Base-by-base conservation (phyloP, 1,140 invertebrate species). In the Polypedilum pembai region DNA sequence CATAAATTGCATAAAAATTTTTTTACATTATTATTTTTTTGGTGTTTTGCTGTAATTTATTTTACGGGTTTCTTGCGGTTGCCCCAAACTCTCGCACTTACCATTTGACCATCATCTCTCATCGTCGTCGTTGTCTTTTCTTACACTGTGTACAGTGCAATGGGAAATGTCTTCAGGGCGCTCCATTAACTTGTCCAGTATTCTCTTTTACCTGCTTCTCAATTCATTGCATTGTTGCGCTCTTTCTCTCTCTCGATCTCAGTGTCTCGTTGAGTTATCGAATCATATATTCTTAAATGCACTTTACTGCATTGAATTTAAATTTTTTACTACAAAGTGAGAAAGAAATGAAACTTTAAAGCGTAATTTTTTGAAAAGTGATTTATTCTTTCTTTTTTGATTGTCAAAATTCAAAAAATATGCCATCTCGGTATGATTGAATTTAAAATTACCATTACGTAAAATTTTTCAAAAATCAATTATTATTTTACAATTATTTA, bases 161-260 rank as follows among this genome's bases (percentile, higher is more conserved):
- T 69, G 65, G 65, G 65, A 69, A 69, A 69, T 69, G 65, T 18
- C 65, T 69, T 18, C 17, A 69, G 65, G 65, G 65, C 45, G 65
- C 65, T 69, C 65, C 65, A 69, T 69, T 69, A 69, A 69, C 65
- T 69, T 69, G 45, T 56, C 45, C 45, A n/a, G 45, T n/a, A n/a
- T 21, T 69, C 18, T 69, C 65, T 18, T 20, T 33, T 33, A 5
- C 24, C 24, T 33, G 24, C 24, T 69, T 20, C 5, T 69, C 18
- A 18, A 10, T 8, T 66, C 17, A 8, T 3, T 69, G 65, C 65
- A n/a, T 21, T 69, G 15, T 69, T 20, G 65, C 17, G 65, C 24
- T 33, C 24, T 33, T n/a, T n/a, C n/a, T n/a, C n/a, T n/a, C n/a
- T n/a, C n/a, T n/a, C n/a, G n/a, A n/a, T n/a, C 24, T 33, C 24